Conservation (phyloP, 2,888 invertebrate species). For the Melanostoma mellinum region DNA sequence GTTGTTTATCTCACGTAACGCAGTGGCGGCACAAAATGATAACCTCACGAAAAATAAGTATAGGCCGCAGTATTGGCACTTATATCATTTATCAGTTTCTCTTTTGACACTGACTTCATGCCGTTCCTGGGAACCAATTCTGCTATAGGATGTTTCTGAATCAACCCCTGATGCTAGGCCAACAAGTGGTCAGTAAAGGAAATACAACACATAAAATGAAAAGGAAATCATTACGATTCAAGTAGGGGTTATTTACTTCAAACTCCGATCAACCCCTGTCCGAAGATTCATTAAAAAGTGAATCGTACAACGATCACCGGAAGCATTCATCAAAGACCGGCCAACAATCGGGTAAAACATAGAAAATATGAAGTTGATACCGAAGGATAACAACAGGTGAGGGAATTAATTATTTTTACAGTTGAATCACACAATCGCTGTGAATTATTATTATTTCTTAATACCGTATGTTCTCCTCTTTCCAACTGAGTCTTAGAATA, state of each 20-base stretch:
- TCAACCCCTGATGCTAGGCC: conserved; percentile 13
- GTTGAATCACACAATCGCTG: no score
- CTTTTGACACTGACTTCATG: conserved; percentile 10
- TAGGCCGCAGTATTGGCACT: not conserved
- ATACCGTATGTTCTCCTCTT: no score
- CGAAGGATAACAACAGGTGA: not conserved
- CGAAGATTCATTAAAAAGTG: no score
- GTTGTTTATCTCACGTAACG: conserved; percentile 11
- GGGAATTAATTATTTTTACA: no score
- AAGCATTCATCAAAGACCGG: no score
- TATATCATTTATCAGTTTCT: conserved; percentile 5
- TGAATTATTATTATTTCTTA: no score
- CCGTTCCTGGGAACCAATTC: conserved; percentile 30
- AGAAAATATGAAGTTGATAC: not conserved
- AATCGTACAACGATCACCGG: no score
- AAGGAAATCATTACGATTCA: conserved; percentile 24
- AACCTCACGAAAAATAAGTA: not conserved
- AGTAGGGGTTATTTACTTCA: conserved; percentile 3
- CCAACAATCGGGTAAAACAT: no score
- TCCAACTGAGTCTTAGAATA: no score
- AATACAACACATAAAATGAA: not conserved
- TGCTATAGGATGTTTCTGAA: conserved; percentile 24
- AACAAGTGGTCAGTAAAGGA: conserved; percentile 39
- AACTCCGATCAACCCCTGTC: no score
- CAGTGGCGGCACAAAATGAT: not conserved